Base-by-base conservation (phyloP, 2,113 vertebrate genomes). In the Macrotis lagotis region DNA sequence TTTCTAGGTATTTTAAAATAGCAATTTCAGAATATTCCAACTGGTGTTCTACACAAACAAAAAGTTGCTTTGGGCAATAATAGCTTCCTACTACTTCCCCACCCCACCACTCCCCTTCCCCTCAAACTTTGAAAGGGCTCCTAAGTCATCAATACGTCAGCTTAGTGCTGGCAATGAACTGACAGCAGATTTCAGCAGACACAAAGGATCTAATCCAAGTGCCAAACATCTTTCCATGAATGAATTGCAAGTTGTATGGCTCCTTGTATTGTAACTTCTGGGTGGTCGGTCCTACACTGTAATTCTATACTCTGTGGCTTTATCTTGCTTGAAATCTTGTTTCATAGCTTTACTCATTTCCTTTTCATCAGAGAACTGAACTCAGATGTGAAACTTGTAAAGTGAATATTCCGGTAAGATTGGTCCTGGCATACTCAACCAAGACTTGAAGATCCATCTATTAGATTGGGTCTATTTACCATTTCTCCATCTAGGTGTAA, bases 321-420 rank as follows among this genome's bases (percentile, higher is more conserved):
- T 90, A 94, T 95, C 91, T 91, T 89, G 66, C 89, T 83, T 91
- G 26, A 48, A 37, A 93, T 92, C 66, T 91, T 50, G 48, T 92
- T 92, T 90, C 89, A 92, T 51, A 93, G 48, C 74, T 91, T 26
- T 88, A 50, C 59, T 95, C 50, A 59, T 50, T 91, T 89, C n/a
- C 49, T 91, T 51, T 91, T 50, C 88, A 92, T 48, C 66, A 90
- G 55, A 44, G 28, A 26, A 25, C 48, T 91, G 91, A 28, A 89
- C 89, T 92, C 28, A 55, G 31, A 91, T 25, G 48, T 44, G 66
- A 52, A 91, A 91, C 83, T 89, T 89, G 88, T 44, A 92, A 91
- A 11, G 25, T 50, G 31, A 55, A 90, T 48, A 47, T 19, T 0
- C 28, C 9, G 3, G 88, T 59, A 48, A 59, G n/a, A 14, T 52